A percentile compares a stretch with the other conserved stretches of the same genome.
Evolutionary conservation across 2,113 vertebrate genomes (phyloP).

Genomic region (Phyllostomus discolor): DNA sequence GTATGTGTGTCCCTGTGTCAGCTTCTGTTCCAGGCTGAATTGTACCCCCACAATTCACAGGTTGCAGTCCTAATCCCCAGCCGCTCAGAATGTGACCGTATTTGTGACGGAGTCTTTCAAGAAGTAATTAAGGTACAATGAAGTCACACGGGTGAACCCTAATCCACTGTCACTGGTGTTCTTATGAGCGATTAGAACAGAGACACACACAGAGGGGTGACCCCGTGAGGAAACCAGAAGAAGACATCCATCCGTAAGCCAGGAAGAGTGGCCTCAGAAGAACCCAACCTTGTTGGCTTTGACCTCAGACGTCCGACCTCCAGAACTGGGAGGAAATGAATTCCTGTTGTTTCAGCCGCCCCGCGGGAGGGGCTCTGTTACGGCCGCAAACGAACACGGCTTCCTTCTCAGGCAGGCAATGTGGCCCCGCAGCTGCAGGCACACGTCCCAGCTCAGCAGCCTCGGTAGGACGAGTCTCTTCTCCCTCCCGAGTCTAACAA

Average conservation of each 20-base stretch:
- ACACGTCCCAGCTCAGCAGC: not conserved
- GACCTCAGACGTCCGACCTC: not conserved
- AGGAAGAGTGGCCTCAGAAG: not conserved
- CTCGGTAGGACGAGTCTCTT: not conserved
- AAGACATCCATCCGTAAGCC: not conserved
- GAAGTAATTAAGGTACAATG: not conserved
- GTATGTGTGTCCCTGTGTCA: not conserved
- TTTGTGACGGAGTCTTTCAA: not conserved
- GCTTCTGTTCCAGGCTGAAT: not conserved
- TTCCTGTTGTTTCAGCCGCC: not conserved
- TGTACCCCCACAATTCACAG: not conserved
- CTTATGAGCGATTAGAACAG: no score
- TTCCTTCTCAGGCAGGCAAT: not conserved
- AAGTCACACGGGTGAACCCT: not conserved
- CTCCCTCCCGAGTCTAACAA: not conserved
- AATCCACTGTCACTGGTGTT: not conserved
- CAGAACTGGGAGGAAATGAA: not conserved
- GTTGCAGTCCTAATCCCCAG: not conserved
- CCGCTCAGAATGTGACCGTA: not conserved
- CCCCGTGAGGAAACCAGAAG: not conserved
- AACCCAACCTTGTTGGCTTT: not conserved
- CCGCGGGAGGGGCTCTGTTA: no score
- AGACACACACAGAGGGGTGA: not conserved
- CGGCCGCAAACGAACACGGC: not conserved
- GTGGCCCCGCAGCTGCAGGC: not conserved